Percentiles rank a stretch among this genome's conserved stretches.
These are phyloP conservation scores for Lycaena phlaeas DNA, from an alignment of 2,888 invertebrate genomes.

Conservation along the genomic window DNA sequence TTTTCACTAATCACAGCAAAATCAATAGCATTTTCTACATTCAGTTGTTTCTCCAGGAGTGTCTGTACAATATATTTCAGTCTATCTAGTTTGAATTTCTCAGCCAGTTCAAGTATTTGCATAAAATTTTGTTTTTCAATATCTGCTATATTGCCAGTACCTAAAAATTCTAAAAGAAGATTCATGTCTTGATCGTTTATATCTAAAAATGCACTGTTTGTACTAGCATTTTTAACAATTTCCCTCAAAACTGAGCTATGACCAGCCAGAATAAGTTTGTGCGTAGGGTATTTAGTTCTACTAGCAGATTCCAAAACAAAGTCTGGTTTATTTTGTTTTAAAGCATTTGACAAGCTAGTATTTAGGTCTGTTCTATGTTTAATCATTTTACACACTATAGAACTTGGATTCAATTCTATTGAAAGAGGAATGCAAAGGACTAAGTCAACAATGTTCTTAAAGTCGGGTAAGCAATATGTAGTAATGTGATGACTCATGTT, in stretches of 20 bases:
- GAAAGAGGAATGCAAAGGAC: conserved; percentile 39
- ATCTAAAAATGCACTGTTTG: conserved; percentile 30
- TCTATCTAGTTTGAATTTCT: conserved; percentile 35
- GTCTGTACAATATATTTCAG: conserved; percentile 34
- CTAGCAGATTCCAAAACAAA: conserved; percentile 35
- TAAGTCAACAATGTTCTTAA: conserved; percentile 22
- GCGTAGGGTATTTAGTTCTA: conserved; percentile 35
- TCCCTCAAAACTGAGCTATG: conserved; percentile 42
- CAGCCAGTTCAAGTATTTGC: conserved; percentile 37
- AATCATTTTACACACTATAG: conserved; percentile 28
- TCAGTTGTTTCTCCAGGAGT: conserved; percentile 36
- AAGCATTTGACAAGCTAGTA: conserved; percentile 29
- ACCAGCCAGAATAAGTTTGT: conserved; percentile 44
- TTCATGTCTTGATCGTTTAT: conserved; percentile 41
- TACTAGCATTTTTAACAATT: conserved; percentile 27
- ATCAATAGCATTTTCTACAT: conserved; percentile 41
- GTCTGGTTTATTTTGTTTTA: conserved; percentile 27
- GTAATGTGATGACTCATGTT: conserved; percentile 40
- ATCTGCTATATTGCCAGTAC: conserved; percentile 43
- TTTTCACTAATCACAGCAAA: conserved; percentile 44
- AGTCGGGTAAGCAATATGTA: conserved; percentile 35
- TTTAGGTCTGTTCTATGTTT: conserved; percentile 39
- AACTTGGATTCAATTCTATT: conserved; percentile 32
- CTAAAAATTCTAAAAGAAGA: conserved; percentile 44
- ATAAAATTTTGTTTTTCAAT: conserved; percentile 34